Base-by-base conservation (phyloP, 2,797 vertebrate genomes). In the Cyprinella venusta region DNA sequence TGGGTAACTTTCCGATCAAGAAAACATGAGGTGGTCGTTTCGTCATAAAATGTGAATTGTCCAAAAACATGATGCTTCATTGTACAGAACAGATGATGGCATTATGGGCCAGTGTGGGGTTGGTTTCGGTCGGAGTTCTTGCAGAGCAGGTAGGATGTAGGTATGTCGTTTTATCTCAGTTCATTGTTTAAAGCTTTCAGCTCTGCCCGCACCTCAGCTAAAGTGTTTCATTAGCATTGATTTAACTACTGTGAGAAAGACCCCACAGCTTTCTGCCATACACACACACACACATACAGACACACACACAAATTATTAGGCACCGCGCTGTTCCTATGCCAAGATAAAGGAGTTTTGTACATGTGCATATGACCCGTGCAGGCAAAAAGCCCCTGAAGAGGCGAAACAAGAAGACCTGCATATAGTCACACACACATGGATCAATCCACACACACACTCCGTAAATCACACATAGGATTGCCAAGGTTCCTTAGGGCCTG, bases 171-270 rank as follows among this genome's bases (percentile, higher is more conserved):
- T 12, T 1, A 18, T 48, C 50, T 78, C 13, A 30, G 52, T 69
- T 65, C 42, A 82, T 26, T 56, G 42, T 50, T 80, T 68, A 59
- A 82, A 30, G 52, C 56, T 76, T 52, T 80, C 75, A 79, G 61
- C 72, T 70, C 69, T 33, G 56, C 21, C 87, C 84, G 86, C 85
- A 82, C 87, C 88, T 86, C 76, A 86, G 86, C 89, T 89, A 89
- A 93, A 92, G 92, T 93, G 93, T 94, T 95, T 94, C 94, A 94
- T 94, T 95, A 95, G 89, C 68, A 33, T 87, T 83, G 85, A 90
- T 91, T 91, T 91, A 90, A 91, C 88, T 91, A 86, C 85, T 78
- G 87, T 56, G 88, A 90, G 88, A 89, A 90, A 88, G 91, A 92
- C 89, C 88, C 84, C 88, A 91, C 90, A 90, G 89, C 88, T 87